Evolutionary conservation across 2,113 vertebrate genomes (phyloP).

Genomic region (Suncus etruscus): DNA sequence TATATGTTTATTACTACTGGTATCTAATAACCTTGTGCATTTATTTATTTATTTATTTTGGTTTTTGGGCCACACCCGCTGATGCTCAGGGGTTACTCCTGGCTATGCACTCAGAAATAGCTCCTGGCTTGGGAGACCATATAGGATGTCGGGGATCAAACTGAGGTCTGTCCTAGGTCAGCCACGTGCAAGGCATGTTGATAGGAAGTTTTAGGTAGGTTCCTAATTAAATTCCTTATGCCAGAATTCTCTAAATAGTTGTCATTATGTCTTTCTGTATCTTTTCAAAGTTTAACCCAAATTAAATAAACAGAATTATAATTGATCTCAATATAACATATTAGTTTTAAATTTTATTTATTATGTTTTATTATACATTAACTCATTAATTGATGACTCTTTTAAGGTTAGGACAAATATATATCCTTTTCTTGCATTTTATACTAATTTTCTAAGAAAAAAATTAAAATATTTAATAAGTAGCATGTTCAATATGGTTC

Average conservation of each 20-base stretch:
- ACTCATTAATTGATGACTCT: background rate
- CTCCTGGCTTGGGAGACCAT: too few relatives aligned
- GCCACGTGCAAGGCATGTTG: too few relatives aligned
- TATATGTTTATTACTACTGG: too few relatives aligned
- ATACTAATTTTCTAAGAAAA: background rate
- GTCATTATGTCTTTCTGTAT: too few relatives aligned
- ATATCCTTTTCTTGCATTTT: background rate
- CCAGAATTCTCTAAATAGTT: background rate
- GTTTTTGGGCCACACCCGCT: too few relatives aligned
- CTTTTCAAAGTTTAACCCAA: too few relatives aligned
- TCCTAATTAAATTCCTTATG: background rate
- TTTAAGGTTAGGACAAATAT: background rate
- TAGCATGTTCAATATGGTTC: background rate
- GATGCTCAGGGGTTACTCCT: too few relatives aligned
- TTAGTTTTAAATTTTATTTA: background rate
- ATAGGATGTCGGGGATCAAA: too few relatives aligned
- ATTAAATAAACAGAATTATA: background rate
- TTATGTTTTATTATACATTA: conserved; percentile 1
- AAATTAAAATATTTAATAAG: background rate
- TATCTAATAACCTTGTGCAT: too few relatives aligned
- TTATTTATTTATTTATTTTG: too few relatives aligned
- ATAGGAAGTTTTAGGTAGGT: background rate
- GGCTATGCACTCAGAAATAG: too few relatives aligned
- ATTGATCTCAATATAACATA: background rate
- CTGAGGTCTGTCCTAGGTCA: too few relatives aligned